A percentile compares a stretch with the other conserved stretches of the same genome.
These are phyloP conservation scores for Chrysolina haemoptera DNA, from an alignment of 2,888 invertebrate genomes.

Conservation along the genomic window DNA sequence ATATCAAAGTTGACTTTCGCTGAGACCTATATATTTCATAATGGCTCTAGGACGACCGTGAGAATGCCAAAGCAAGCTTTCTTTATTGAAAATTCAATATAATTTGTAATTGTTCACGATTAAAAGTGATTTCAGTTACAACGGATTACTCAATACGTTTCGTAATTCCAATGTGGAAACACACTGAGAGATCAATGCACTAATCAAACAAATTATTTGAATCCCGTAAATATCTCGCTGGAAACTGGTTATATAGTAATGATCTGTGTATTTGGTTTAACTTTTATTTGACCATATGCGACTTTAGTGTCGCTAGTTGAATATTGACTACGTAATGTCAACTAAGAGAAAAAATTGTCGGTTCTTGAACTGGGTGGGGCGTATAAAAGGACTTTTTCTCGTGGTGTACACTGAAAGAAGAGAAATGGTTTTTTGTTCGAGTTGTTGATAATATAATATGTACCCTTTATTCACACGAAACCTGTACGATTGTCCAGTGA, in stretches of 20 bases:
- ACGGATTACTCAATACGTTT: conserved; percentile 36
- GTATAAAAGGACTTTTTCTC: background rate
- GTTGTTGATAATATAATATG: too few relatives aligned
- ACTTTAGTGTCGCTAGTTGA: conserved; percentile 12
- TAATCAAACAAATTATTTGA: conserved; percentile 22
- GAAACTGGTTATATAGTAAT: conserved; percentile 19
- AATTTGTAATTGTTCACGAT: conserved; percentile 44
- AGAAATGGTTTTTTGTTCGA: too few relatives aligned
- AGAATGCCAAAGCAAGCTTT: conserved; percentile 27
- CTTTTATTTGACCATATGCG: conserved; percentile 20
- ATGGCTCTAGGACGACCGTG: conserved; percentile 18
- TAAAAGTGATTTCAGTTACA: conserved; percentile 38
- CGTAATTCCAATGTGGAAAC: conserved; percentile 31
- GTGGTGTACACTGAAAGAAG: too few relatives aligned
- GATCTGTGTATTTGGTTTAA: conserved; percentile 15
- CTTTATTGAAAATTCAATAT: conserved; percentile 41
- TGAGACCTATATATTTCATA: conserved; percentile 12
- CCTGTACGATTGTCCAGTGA: too few relatives aligned
- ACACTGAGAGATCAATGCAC: conserved; percentile 28
- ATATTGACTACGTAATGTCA: conserved; percentile 7
- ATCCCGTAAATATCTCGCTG: conserved; percentile 24
- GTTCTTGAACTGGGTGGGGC: background rate
- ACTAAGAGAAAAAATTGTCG: background rate
- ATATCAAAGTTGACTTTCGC: conserved; percentile 18
- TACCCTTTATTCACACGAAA: too few relatives aligned